phyloP scores from a whole-genome alignment of 1,140 invertebrate species.

The Saxidomus purpurata region DNA sequence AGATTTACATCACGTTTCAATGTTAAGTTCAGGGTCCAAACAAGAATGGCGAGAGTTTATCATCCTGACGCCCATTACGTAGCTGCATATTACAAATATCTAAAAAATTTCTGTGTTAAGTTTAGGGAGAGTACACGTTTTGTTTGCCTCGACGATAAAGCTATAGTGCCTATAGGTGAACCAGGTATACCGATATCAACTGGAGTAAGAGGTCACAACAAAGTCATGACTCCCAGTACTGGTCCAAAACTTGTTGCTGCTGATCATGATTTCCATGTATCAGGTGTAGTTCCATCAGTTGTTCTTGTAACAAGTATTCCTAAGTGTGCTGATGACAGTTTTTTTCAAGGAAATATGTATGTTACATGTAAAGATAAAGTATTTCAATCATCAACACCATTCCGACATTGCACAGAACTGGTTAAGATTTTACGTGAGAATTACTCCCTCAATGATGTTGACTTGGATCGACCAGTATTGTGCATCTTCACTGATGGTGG shows the following conservation, averaged over 20 bases:
- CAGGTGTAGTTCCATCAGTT: no score
- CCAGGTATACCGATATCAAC: no score
- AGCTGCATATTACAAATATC: slow-evolving; percentile 64
- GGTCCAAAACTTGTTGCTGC: no score
- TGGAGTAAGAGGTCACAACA: no score
- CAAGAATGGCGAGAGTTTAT: slow-evolving; percentile 40
- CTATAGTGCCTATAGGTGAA: no score
- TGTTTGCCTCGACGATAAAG: no score
- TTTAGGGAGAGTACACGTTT: slow-evolving; percentile 31
- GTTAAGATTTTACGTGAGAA: background rate
- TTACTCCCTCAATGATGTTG: background rate
- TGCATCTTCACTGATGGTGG: slow-evolving; percentile 61
- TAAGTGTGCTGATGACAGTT: no score
- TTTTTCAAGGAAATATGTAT: slow-evolving; percentile 58
- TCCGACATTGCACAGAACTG: slow-evolving; percentile 60
- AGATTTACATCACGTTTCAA: slow-evolving; percentile 29
- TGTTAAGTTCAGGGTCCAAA: slow-evolving; percentile 67
- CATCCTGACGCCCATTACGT: slow-evolving; percentile 70
- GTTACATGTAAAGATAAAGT: no score
- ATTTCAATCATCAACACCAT: slow-evolving; percentile 60
- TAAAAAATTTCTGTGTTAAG: slow-evolving; percentile 49
- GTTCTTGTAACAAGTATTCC: no score
- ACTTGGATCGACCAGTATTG: background rate
- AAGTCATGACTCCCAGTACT: no score
- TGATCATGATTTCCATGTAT: no score